These are phyloP conservation scores for Parotia lawesii DNA, from an alignment of 2,113 vertebrate species.

Conservation along the genomic window DNA sequence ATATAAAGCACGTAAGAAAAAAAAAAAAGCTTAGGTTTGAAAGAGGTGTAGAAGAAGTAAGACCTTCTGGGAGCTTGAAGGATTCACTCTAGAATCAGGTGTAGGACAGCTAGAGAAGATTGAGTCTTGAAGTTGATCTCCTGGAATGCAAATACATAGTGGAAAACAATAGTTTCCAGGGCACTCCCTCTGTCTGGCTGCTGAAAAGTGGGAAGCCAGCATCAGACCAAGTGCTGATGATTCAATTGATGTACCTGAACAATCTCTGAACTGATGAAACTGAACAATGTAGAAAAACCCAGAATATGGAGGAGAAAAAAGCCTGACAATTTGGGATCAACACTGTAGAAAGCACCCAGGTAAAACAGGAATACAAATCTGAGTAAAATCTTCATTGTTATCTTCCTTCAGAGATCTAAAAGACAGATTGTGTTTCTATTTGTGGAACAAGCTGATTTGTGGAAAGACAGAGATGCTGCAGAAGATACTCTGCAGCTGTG, in stretches of 20 bases:
- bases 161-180: neutral
- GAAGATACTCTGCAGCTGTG: neutral
- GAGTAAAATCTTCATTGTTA: neutral
- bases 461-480: neutral
- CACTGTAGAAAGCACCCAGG: neutral
- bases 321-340: neutral
- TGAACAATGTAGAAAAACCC: neutral
- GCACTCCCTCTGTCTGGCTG: neutral
- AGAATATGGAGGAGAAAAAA: neutral
- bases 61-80: neutral
- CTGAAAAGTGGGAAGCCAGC: neutral
- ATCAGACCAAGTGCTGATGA: neutral
- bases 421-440: neutral
- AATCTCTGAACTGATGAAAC: neutral
- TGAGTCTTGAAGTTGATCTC: neutral
- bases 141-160: neutral
- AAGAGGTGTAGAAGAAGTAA: neutral
- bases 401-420: neutral
- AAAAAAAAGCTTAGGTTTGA: neutral
- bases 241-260: neutral
- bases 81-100: neutral
- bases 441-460: neutral
- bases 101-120: neutral
- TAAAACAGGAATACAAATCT: neutral
- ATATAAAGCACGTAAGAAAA: neutral